Evolutionary conservation across 1,140 invertebrate species (phyloP).

Genomic region (Drosophila tristis): DNA sequence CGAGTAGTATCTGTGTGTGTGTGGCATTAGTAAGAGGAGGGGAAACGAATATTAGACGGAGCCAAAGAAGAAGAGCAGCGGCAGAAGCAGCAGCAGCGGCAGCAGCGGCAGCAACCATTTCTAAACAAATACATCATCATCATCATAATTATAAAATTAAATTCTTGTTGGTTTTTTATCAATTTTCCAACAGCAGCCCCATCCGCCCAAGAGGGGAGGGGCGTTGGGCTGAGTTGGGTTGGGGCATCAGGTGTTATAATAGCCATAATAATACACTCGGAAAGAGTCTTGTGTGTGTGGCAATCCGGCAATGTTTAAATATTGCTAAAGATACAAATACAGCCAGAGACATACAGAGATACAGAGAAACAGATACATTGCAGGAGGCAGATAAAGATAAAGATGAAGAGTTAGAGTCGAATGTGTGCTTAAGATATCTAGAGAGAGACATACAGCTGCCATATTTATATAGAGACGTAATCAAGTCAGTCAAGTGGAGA

Average conservation of each 20-base stretch:
- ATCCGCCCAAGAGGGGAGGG: not conserved
- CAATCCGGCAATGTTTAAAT: slow-evolving; percentile 56
- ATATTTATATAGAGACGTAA: slow-evolving; percentile 81
- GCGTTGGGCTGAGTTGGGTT: not conserved
- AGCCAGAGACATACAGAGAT: slow-evolving; percentile 2
- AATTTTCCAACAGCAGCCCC: slow-evolving; percentile 55
- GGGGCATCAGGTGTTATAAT: slow-evolving; percentile 72
- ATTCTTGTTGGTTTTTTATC: slow-evolving; percentile 74
- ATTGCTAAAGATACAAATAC: slow-evolving; percentile 60
- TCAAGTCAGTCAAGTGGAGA: slow-evolving; percentile 63
- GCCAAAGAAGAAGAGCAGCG: slow-evolving; percentile 8
- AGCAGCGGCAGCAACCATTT: slow-evolving; percentile 47
- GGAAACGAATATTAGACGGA: slow-evolving; percentile 31
- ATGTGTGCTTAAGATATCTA: slow-evolving; percentile 68
- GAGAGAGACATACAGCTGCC: slow-evolving; percentile 63
- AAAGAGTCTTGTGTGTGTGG: slow-evolving; percentile 46
- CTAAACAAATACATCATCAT: slow-evolving; percentile 77
- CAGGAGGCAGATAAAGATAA: slow-evolving; percentile 32
- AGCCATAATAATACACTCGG: slow-evolving; percentile 57
- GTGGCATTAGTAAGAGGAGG: slow-evolving; percentile 34
- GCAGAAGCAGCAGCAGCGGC: not conserved
- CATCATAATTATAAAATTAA: slow-evolving; percentile 79
- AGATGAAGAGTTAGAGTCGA: slow-evolving; percentile 47
- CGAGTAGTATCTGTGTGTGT: not conserved
- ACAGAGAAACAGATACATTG: slow-evolving; percentile 3